Conservation (phyloP, 1,140 invertebrate genomes). For the Meteorus sp. region DNA sequence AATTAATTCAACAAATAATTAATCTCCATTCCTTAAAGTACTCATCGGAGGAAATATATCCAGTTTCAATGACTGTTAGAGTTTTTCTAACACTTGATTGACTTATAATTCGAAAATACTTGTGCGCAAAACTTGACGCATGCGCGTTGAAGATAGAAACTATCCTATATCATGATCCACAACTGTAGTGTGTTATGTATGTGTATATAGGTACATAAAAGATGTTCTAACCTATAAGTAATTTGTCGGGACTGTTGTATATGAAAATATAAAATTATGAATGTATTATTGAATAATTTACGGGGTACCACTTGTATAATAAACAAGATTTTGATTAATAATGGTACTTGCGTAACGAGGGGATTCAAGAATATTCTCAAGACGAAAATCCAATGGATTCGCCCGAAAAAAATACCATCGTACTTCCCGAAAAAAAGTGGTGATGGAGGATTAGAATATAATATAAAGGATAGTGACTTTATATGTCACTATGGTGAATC, state of each 20-base stretch:
- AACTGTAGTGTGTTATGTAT: no score
- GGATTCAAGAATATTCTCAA: constrained; percentile 49
- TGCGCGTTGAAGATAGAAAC: no score
- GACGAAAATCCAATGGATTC: constrained; percentile 67
- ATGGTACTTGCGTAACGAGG: constrained; percentile 40
- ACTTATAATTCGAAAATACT: no score
- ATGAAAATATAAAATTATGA: constrained; percentile 29
- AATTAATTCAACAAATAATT: no score
- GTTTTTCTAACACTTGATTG: no score
- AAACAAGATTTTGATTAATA: constrained; percentile 21
- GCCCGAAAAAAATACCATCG: constrained; percentile 62
- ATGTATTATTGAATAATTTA: constrained; percentile 30
- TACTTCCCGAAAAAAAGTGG: constrained; percentile 62
- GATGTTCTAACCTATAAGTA: not conserved
- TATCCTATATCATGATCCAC: no score
- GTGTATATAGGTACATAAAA: no score
- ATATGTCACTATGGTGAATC: constrained; percentile 51
- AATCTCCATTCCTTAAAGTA: no score
- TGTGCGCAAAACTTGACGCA: no score
- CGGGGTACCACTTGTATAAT: constrained; percentile 4
- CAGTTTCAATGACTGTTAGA: no score
- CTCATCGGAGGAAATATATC: no score
- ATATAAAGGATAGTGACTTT: constrained; percentile 49
- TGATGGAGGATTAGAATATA: constrained; percentile 56
- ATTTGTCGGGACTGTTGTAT: not conserved